These are phyloP conservation scores for Oophaga sylvatica DNA, from an alignment of 2,797 vertebrate species.

Conservation along the genomic window DNA sequence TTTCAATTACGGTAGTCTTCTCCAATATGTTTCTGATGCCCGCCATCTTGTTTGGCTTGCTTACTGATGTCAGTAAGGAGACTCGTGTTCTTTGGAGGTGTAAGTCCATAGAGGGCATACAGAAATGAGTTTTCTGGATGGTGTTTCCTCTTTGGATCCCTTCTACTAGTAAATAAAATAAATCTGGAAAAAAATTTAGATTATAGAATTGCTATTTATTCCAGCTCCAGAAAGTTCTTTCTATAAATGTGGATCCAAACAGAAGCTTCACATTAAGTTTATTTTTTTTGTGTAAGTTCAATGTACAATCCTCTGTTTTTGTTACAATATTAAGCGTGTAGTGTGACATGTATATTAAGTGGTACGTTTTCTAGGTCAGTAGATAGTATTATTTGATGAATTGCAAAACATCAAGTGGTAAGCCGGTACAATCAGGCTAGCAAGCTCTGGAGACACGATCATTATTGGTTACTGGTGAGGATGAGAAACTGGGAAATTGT, in stretches of 20 bases:
- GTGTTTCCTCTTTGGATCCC: too few relatives aligned
- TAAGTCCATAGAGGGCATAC: too few relatives aligned
- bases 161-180: background rate
- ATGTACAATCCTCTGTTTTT: background rate
- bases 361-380: constrained; percentile 16
- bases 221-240: background rate
- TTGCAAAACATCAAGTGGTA: constrained; percentile 1
- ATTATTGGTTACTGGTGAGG: constrained; percentile 1
- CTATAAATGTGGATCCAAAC: background rate
- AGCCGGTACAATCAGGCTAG: background rate
- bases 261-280: background rate
- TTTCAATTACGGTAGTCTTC: too few relatives aligned
- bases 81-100: too few relatives aligned
- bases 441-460: background rate
- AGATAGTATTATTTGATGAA: constrained; percentile 17
- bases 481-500: background rate
- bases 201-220: background rate
- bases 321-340: background rate
- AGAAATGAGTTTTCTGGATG: too few relatives aligned
- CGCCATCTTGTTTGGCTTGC: too few relatives aligned
- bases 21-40: too few relatives aligned
- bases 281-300: background rate
- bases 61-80: too few relatives aligned
- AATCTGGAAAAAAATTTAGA: background rate
- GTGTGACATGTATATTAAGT: background rate